Evolutionary conservation across 2,888 invertebrate species (phyloP), one percentile per base, ranked within the genome.

Genomic region (Nycteola revayana): DNA sequence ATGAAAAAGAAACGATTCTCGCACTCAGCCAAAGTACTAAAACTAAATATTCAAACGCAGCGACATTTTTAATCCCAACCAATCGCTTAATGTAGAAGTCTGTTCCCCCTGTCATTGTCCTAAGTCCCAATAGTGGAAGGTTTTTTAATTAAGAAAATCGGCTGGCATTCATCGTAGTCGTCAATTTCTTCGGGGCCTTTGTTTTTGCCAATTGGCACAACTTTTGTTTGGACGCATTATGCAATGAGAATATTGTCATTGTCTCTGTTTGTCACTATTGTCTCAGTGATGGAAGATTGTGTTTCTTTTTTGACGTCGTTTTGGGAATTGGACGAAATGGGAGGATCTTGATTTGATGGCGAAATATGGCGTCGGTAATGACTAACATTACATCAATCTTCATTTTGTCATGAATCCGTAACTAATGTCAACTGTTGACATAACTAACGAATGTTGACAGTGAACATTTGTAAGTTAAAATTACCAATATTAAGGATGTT

Each of bases 61-160:
- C 21, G 21, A 7, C 21, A 21, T 21, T 21, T 21, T 21, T n/a
- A 21, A 21, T 21, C 21, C n/a, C 7, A 2, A 5, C 7, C 32
- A 36, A 49, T 49, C 46, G 39, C 28, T 25, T 33, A 46, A 37
- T 50, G 40, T 55, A 35, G 52, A 46, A 18, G 21, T 21, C 21
- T 21, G 21, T 3, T 21, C 21, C 37, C 48, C 41, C 41, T 22
- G 35, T 60, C 57, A 71, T 73, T 73, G 72, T 78, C 51, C 51
- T 58, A 69, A 73, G 72, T 78, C 51, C 51, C 59, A 69, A 73
- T 83, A 81, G 82, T 83, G 74, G 70, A 76, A 80, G 49, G 69
- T 76, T 79, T 81, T 86, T 85, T 84, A 85, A 86, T 85, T 84
- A 85, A 80, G 82, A 76, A 81, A 80, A 83, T 83, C 81, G 81